phyloP scores from a whole-genome alignment of 2,888 invertebrate genomes.

The Callyntrura guangdongensis region DNA sequence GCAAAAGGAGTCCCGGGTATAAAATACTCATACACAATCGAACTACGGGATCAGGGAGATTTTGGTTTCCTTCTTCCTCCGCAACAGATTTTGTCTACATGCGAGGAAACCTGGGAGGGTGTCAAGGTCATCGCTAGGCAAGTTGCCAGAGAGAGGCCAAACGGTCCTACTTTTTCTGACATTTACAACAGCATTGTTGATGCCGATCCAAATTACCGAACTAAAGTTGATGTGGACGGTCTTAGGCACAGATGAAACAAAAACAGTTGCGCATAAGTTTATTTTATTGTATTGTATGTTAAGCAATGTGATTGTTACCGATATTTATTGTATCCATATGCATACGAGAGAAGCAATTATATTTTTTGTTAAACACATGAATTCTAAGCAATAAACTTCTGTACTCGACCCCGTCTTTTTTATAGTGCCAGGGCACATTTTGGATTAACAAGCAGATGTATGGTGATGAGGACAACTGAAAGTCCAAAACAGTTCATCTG shows the following conservation, averaged over 20 bases:
- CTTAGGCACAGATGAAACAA: conserved; percentile 40
- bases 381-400: too few species aligned
- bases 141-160: conserved; percentile 60
- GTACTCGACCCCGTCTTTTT: too few species aligned
- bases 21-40: conserved; percentile 87
- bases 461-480: too few species aligned
- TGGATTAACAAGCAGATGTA: too few species aligned
- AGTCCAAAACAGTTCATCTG: too few species aligned
- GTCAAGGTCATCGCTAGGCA: conserved; percentile 82
- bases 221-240: conserved; percentile 65
- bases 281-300: conserved; percentile 35
- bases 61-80: conserved; percentile 85
- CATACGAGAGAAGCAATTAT: conserved; percentile 9
- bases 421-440: too few species aligned
- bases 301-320: conserved; percentile 1
- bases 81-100: conserved; percentile 80
- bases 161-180: conserved; percentile 57
- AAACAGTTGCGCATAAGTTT: too few species aligned
- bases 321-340: background rate
- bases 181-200: conserved; percentile 70
- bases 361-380: conserved; percentile 2
- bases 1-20: conserved; percentile 86
- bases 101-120: conserved; percentile 83
- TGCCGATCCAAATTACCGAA: conserved; percentile 63
- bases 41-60: conserved; percentile 86